phyloP scores from a whole-genome alignment of 2,888 invertebrate genomes.

The Nemapogon koenigi region DNA sequence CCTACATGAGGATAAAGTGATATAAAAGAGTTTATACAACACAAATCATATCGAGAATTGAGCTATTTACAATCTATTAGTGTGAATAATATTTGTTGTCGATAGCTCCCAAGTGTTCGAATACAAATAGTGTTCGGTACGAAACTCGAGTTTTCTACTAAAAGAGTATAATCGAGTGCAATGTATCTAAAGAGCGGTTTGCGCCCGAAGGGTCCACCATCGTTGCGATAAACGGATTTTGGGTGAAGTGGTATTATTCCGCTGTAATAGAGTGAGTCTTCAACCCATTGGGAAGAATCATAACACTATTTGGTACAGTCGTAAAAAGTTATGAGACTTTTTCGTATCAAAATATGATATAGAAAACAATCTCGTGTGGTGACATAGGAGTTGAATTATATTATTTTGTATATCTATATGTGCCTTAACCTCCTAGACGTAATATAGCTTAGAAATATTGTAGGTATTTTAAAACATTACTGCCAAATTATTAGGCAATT shows the following conservation, averaged over 20 bases:
- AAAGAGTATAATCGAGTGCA: conserved; percentile 33
- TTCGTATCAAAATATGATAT: conserved; percentile 38
- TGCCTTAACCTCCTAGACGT: too few relatives aligned
- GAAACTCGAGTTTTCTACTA: conserved; percentile 11
- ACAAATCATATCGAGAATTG: too few relatives aligned
- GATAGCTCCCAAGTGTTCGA: conserved; percentile 2
- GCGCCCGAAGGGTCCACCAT: conserved; percentile 30
- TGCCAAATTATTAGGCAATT: too few relatives aligned
- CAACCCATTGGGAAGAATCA: conserved; percentile 44
- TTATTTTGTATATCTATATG: too few relatives aligned
- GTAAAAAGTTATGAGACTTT: conserved; percentile 56
- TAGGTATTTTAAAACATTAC: too few relatives aligned
- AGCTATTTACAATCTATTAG: too few relatives aligned
- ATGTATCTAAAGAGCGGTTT: conserved; percentile 20
- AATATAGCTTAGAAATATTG: too few relatives aligned
- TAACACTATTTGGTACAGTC: conserved; percentile 53
- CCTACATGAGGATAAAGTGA: too few relatives aligned
- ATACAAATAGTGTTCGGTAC: conserved; percentile 14
- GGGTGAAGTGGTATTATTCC: conserved; percentile 40
- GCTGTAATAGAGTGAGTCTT: conserved; percentile 49
- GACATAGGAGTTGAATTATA: too few relatives aligned
- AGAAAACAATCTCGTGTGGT: too few relatives aligned
- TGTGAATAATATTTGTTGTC: too few relatives aligned
- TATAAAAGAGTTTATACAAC: too few relatives aligned
- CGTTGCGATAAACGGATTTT: conserved; percentile 51